A percentile compares a stretch with the other conserved stretches of the same genome.
phyloP scores from a whole-genome alignment of 2,888 invertebrate genomes.

The Melanchra persicariae region DNA sequence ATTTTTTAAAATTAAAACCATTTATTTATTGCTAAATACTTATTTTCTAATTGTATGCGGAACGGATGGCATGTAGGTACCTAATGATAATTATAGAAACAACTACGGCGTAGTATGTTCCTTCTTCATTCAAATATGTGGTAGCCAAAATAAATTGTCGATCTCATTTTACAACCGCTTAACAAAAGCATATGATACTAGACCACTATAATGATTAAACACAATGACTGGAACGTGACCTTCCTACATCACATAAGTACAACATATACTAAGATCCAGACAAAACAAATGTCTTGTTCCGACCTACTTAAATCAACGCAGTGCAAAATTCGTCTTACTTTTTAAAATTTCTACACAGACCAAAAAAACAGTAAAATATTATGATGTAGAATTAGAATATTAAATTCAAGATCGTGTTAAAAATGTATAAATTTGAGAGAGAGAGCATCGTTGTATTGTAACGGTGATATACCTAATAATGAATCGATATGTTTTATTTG shows the following conservation, averaged over 20 bases:
- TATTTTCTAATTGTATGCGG: slow-evolving; percentile 6
- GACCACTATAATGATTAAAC: slow-evolving; percentile 21
- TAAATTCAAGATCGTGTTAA: not conserved
- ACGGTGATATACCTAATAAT: slow-evolving; percentile 26
- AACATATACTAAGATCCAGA: not conserved
- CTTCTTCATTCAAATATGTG: not conserved
- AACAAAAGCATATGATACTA: slow-evolving; percentile 15
- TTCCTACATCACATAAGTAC: not conserved
- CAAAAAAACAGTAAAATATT: too few species aligned
- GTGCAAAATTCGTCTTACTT: too few species aligned
- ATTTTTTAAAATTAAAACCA: not conserved
- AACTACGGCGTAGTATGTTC: slow-evolving; percentile 6
- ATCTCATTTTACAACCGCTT: slow-evolving; percentile 44
- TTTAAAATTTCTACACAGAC: too few species aligned
- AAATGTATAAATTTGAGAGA: slow-evolving; percentile 10
- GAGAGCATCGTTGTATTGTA: slow-evolving; percentile 6
- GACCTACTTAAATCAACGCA: not conserved
- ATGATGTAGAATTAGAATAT: too few species aligned
- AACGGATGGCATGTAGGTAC: not conserved
- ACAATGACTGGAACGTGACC: slow-evolving; percentile 36
- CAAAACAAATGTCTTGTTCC: slow-evolving; percentile 15
- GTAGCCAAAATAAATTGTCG: slow-evolving; percentile 22
- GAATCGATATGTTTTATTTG: slow-evolving; percentile 8
- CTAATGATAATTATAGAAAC: slow-evolving; percentile 5
- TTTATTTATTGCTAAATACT: not conserved